Percentiles rank a stretch among this genome's conserved stretches.
These are phyloP conservation scores for Lithophane leautieri DNA, from an alignment of 2,888 invertebrate species.

Conservation along the genomic window DNA sequence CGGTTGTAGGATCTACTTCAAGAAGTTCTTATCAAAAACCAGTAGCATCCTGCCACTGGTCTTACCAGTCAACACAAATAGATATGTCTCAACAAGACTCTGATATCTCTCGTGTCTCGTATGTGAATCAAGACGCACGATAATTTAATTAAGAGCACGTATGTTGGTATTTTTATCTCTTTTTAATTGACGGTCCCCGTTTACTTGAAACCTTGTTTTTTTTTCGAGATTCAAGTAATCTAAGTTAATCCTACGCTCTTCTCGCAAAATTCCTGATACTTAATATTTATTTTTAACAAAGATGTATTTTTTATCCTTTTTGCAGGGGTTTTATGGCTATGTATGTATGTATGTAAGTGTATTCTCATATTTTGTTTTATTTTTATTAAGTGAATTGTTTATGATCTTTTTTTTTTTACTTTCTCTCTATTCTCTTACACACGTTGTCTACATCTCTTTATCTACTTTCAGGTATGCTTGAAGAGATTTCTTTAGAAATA, in stretches of 20 bases:
- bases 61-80: slow-evolving; percentile 36
- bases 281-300: neutral
- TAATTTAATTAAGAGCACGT: slow-evolving; percentile 42
- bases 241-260: neutral
- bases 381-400: no score
- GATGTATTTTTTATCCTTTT: no score
- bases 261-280: neutral
- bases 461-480: no score
- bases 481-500: no score
- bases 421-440: no score
- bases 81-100: slow-evolving; percentile 49
- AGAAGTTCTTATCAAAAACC: slow-evolving; percentile 44
- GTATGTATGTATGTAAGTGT: no score
- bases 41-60: slow-evolving; percentile 47
- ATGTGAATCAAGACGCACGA: slow-evolving; percentile 39
- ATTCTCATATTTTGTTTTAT: no score
- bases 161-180: slow-evolving; percentile 15
- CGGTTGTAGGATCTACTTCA: slow-evolving; percentile 8
- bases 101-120: slow-evolving; percentile 27
- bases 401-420: no score
- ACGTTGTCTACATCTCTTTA: no score
- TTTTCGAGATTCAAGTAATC: neutral
- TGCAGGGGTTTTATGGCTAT: no score
- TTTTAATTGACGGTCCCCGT: slow-evolving; percentile 1
- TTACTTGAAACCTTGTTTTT: neutral